Evolutionary conservation across 2,113 vertebrate species (phyloP).

Genomic region (Dicentrarchus labrax): DNA sequence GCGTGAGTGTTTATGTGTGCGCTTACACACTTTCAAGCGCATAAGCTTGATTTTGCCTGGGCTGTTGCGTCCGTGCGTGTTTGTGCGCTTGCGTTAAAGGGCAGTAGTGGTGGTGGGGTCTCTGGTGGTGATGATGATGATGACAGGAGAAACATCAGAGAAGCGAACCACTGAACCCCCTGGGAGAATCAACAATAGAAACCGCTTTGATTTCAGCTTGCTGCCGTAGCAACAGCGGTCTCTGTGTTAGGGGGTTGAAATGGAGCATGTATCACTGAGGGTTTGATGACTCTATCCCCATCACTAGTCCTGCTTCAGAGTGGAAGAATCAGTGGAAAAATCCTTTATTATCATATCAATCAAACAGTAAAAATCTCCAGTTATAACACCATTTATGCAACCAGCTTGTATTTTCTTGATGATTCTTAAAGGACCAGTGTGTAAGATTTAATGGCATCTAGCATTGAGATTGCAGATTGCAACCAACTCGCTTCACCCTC

Average conservation of each 20-base stretch:
- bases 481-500: too few species aligned
- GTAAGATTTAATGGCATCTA: too few species aligned
- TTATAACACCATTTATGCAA: conserved; percentile 10
- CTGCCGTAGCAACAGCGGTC: conserved; percentile 79
- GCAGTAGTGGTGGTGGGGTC: conserved; percentile 38
- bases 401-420: background rate
- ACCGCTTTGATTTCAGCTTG: conserved; percentile 75
- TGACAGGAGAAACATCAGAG: conserved; percentile 75
- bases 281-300: conserved; percentile 71
- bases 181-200: conserved; percentile 59
- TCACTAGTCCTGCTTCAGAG: conserved; percentile 46
- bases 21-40: background rate
- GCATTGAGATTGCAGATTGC: too few species aligned
- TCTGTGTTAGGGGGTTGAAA: conserved; percentile 59
- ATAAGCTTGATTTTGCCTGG: background rate
- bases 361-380: conserved; percentile 16
- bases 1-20: background rate
- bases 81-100: conserved; percentile 27
- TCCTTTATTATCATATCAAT: conserved; percentile 30
- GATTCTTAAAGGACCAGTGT: conserved; percentile 9
- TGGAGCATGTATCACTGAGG: conserved; percentile 66
- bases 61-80: conserved; percentile 2
- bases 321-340: conserved; percentile 27
- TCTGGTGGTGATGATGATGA: conserved; percentile 66
- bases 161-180: conserved; percentile 65